phyloP scores from a whole-genome alignment of 2,888 invertebrate genomes.

The Melieria crassipennis region DNA sequence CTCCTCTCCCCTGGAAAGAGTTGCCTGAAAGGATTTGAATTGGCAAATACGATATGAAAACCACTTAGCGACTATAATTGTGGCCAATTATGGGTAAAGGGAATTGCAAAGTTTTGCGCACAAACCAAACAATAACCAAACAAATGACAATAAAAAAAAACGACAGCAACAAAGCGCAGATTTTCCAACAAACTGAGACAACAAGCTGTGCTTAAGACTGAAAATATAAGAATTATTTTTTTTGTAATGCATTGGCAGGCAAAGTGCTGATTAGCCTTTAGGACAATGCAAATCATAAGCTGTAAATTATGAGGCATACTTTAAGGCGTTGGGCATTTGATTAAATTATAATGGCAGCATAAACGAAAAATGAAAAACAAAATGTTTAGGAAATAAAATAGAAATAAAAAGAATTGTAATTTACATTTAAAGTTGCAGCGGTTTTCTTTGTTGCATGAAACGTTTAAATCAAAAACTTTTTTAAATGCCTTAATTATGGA shows the following conservation, averaged over 20 bases:
- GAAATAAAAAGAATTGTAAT: too few species aligned
- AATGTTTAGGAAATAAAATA: too few species aligned
- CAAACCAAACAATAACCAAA: background rate
- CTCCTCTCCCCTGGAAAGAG: background rate
- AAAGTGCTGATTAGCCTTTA: conserved; percentile 19
- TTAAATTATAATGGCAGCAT: background rate
- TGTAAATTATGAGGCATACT: conserved; percentile 1
- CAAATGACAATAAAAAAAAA: background rate
- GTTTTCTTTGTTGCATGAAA: too few species aligned
- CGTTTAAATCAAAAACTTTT: too few species aligned
- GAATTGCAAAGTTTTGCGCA: conserved; percentile 22
- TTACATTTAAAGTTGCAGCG: too few species aligned
- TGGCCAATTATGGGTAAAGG: conserved; percentile 30
- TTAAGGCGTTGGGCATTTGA: background rate
- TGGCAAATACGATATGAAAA: conserved; percentile 28
- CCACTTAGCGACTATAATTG: conserved; percentile 39
- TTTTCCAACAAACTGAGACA: background rate
- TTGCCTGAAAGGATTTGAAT: conserved; percentile 31
- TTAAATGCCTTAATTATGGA: too few species aligned
- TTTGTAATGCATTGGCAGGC: background rate
- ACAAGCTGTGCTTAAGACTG: background rate
- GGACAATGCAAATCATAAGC: background rate
- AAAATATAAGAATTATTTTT: conserved; percentile 5
- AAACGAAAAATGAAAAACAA: background rate
- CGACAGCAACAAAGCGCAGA: background rate